These are phyloP conservation scores for Escarpia spicata DNA, from an alignment of 2,888 invertebrate genomes.

Conservation along the genomic window DNA sequence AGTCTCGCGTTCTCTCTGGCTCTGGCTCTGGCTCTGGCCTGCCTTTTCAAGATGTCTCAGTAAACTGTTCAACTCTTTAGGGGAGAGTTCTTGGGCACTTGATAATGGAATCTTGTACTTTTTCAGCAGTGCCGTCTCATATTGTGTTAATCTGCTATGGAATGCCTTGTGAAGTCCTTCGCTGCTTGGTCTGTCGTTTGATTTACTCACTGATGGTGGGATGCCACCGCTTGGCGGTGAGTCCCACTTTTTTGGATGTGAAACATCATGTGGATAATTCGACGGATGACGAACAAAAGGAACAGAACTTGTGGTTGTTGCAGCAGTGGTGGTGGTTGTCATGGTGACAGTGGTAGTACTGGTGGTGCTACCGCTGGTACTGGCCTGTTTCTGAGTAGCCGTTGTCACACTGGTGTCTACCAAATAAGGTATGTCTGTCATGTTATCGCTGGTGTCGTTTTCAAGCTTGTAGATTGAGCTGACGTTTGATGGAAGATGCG, in stretches of 20 bases:
- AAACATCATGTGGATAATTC: background rate
- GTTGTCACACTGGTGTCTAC: background rate
- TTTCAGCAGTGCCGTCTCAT: background rate
- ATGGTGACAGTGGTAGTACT: background rate
- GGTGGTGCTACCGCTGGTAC: background rate
- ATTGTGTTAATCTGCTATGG: background rate
- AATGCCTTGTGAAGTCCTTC: background rate
- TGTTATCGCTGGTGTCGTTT: background rate
- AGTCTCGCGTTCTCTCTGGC: background rate
- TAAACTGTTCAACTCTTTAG: background rate
- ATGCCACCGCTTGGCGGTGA: background rate
- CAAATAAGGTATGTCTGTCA: background rate
- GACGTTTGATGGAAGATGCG: background rate
- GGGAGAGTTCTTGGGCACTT: background rate
- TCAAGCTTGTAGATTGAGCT: background rate
- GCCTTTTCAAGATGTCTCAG: background rate
- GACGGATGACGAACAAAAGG: conserved; percentile 14
- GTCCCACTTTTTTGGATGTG: background rate
- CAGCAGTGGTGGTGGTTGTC: background rate
- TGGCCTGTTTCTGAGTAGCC: background rate
- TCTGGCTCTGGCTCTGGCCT: background rate
- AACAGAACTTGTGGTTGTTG: background rate
- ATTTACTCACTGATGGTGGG: background rate
- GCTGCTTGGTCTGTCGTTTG: background rate
- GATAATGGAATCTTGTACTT: background rate